A percentile compares a stretch with the other conserved stretches of the same genome.
Evolutionary conservation across 2,888 invertebrate genomes (phyloP).

Genomic region (Auanema freiburgensis): DNA sequence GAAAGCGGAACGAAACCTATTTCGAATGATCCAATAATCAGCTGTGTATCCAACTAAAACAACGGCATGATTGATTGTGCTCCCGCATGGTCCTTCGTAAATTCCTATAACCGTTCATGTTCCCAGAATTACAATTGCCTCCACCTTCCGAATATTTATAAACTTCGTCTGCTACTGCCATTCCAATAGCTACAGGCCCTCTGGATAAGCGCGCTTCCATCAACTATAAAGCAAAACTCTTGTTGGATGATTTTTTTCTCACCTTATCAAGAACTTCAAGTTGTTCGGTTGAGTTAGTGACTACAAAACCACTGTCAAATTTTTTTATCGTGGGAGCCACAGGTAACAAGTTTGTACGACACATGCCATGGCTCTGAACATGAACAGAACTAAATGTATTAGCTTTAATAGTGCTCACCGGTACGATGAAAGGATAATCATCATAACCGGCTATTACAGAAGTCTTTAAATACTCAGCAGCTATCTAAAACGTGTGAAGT

Average conservation of each 20-base stretch:
- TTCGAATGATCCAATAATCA: slow-evolving; percentile 42
- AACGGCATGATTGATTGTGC: slow-evolving; percentile 40
- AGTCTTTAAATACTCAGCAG: slow-evolving; percentile 24
- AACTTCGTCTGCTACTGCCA: slow-evolving; percentile 81
- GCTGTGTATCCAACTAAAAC: slow-evolving; percentile 40
- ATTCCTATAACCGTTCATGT: slow-evolving; percentile 26
- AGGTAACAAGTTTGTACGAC: not conserved
- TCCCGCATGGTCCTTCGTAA: slow-evolving; percentile 37
- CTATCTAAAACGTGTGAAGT: slow-evolving; percentile 13
- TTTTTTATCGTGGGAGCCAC: slow-evolving; percentile 4
- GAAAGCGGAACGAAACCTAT: slow-evolving; percentile 34
- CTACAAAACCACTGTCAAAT: slow-evolving; percentile 8
- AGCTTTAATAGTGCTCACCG: not conserved
- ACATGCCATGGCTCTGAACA: not conserved
- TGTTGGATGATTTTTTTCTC: too few relatives aligned
- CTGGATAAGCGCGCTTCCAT: slow-evolving; percentile 30
- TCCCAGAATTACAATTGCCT: too few relatives aligned
- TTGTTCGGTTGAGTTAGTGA: not conserved
- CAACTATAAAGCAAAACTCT: not conserved
- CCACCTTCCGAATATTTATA: slow-evolving; percentile 80
- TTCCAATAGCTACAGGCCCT: slow-evolving; percentile 39
- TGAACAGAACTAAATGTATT: too few relatives aligned
- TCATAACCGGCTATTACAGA: slow-evolving; percentile 12
- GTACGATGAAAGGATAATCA: slow-evolving; percentile 25
- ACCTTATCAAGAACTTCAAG: slow-evolving; percentile 8